Percentiles rank a stretch among this genome's conserved stretches.
These are phyloP conservation scores for Origma solitaria DNA, from an alignment of 2,113 vertebrate genomes.

Conservation along the genomic window DNA sequence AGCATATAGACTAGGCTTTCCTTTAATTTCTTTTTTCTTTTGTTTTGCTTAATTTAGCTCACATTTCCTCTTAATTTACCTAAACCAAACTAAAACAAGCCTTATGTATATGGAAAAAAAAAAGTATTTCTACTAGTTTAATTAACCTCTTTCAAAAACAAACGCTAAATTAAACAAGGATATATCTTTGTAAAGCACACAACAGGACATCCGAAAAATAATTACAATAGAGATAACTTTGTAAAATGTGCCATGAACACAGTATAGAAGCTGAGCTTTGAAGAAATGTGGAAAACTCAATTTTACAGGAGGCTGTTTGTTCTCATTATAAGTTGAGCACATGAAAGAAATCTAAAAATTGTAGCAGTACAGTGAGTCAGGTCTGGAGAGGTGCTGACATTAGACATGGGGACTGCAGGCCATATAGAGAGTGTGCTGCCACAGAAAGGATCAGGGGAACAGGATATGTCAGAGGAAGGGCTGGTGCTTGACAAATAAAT, in stretches of 20 bases:
- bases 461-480: background rate
- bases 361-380: background rate
- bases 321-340: background rate
- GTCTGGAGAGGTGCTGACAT: background rate
- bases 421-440: background rate
- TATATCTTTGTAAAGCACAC: background rate
- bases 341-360: background rate
- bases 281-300: background rate
- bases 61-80: constrained; percentile 5
- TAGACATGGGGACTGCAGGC: background rate
- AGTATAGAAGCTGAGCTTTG: background rate
- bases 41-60: background rate
- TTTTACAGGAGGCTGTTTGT: background rate
- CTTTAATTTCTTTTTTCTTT: background rate
- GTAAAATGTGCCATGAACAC: background rate
- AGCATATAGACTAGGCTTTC: background rate
- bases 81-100: background rate
- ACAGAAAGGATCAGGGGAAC: background rate
- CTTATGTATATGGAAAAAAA: background rate
- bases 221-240: background rate
- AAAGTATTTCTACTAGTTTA: background rate
- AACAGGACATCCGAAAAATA: background rate
- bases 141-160: background rate
- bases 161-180: background rate
- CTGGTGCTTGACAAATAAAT: background rate